Percentiles rank a stretch among this genome's conserved stretches.
phyloP scores from a whole-genome alignment of 2,888 invertebrate species.

The Empis stercorea region DNA sequence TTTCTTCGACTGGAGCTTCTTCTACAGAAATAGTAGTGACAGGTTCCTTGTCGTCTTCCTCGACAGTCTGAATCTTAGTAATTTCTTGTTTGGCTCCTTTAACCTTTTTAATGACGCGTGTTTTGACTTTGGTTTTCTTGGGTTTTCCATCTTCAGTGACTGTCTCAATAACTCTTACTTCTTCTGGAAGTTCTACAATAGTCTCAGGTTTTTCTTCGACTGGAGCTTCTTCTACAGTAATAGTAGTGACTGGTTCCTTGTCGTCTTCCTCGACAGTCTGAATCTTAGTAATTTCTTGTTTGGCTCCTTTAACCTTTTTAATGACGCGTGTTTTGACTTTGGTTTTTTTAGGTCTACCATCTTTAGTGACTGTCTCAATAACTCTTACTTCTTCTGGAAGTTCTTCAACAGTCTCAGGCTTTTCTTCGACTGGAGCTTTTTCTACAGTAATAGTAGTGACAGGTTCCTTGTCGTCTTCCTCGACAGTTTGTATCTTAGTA shows the following conservation, averaged over 20 bases:
- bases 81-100: conserved; percentile 22
- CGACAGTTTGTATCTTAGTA: conserved; percentile 25
- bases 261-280: conserved; percentile 23
- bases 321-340: conserved; percentile 9
- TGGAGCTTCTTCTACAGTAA: conserved; percentile 14
- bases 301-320: conserved; percentile 21
- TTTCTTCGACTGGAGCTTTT: conserved; percentile 22
- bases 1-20: conserved; percentile 21
- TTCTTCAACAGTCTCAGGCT: conserved; percentile 14
- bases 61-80: conserved; percentile 30
- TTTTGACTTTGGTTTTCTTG: conserved; percentile 19
- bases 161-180: conserved; percentile 11
- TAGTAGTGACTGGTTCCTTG: conserved; percentile 21
- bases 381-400: conserved; percentile 22
- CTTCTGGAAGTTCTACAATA: conserved; percentile 28
- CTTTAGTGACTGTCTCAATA: conserved; percentile 23
- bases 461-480: conserved; percentile 27
- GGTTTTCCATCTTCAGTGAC: conserved; percentile 23
- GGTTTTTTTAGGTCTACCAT: conserved; percentile 16
- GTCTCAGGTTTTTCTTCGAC: conserved; percentile 18
- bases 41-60: conserved; percentile 25
- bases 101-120: conserved; percentile 25
- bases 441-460: conserved; percentile 24
- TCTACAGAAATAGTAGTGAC: conserved; percentile 22
- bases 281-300: conserved; percentile 32